Percentiles rank a stretch among this genome's conserved stretches.
Evolutionary conservation across 1,140 invertebrate species (phyloP).

Genomic region (Drosophila truncata): DNA sequence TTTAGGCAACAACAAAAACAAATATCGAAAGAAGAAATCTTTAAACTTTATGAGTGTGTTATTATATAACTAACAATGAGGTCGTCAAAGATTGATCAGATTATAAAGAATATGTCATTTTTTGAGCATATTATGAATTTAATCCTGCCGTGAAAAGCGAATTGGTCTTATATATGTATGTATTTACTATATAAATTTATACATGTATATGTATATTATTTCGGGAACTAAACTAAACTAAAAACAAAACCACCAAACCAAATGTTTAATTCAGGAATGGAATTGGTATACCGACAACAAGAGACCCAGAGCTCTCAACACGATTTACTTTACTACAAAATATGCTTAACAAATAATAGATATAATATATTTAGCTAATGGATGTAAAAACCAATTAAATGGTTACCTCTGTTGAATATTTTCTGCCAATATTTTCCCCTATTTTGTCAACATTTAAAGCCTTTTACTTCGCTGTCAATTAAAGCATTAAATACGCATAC

Average conservation of each 20-base stretch:
- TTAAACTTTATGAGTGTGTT: slow-evolving; percentile 70
- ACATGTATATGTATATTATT: slow-evolving; percentile 54
- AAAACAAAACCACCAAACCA: slow-evolving; percentile 78
- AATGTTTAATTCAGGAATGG: slow-evolving; percentile 60
- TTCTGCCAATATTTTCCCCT: not conserved
- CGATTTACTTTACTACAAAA: slow-evolving; percentile 71
- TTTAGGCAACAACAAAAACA: slow-evolving; percentile 51
- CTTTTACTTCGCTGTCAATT: slow-evolving; percentile 40
- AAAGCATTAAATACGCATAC: slow-evolving; percentile 15
- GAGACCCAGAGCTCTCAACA: slow-evolving; percentile 48
- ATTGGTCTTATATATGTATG: slow-evolving; percentile 71
- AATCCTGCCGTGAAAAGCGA: slow-evolving; percentile 80
- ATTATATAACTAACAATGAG: slow-evolving; percentile 48
- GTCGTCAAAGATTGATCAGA: slow-evolving; percentile 37
- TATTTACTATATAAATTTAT: slow-evolving; percentile 56
- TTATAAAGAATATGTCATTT: slow-evolving; percentile 65
- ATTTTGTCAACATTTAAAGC: slow-evolving; percentile 1
- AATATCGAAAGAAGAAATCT: slow-evolving; percentile 47
- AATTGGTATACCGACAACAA: slow-evolving; percentile 67
- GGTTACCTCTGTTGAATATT: not conserved
- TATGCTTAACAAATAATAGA: slow-evolving; percentile 32
- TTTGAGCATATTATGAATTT: slow-evolving; percentile 75
- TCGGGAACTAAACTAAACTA: slow-evolving; percentile 59
- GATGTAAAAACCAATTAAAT: slow-evolving; percentile 4
- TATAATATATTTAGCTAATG: slow-evolving; percentile 26